phyloP scores from a whole-genome alignment of 2,113 vertebrate species.

The Poeciliopsis occidentalis region DNA sequence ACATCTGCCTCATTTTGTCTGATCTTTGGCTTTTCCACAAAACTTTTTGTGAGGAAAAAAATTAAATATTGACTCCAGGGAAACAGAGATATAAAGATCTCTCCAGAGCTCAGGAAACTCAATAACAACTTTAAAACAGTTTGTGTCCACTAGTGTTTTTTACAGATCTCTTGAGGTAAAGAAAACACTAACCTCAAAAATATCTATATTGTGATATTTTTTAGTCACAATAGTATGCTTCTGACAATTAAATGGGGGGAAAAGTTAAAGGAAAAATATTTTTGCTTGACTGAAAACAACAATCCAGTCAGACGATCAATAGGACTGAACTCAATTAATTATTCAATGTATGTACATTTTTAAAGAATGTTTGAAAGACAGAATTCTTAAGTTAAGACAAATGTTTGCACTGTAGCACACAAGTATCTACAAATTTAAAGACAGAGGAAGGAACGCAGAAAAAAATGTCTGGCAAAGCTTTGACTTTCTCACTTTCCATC shows the following conservation, averaged over 20 bases:
- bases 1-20: background rate
- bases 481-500: conserved; percentile 22
- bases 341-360: background rate
- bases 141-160: background rate
- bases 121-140: background rate
- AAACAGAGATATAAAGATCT: background rate
- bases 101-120: background rate
- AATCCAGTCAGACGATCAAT: background rate
- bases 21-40: background rate
- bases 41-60: background rate
- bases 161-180: background rate
- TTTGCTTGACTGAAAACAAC: background rate
- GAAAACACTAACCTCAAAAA: too few species aligned
- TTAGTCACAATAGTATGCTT: background rate
- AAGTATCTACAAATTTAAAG: conserved; percentile 17
- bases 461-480: background rate
- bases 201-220: too few species aligned
- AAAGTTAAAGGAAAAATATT: background rate
- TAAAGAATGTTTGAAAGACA: conserved; percentile 8
- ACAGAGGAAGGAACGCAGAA: conserved; percentile 4
- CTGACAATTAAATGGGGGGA: background rate
- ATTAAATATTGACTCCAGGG: background rate
- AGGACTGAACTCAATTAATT: background rate
- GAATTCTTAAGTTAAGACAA: conserved; percentile 1
- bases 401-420: conserved; percentile 15